Evolutionary conservation across 2,113 vertebrate genomes (phyloP).

Genomic region (Festucalex cinctus): DNA sequence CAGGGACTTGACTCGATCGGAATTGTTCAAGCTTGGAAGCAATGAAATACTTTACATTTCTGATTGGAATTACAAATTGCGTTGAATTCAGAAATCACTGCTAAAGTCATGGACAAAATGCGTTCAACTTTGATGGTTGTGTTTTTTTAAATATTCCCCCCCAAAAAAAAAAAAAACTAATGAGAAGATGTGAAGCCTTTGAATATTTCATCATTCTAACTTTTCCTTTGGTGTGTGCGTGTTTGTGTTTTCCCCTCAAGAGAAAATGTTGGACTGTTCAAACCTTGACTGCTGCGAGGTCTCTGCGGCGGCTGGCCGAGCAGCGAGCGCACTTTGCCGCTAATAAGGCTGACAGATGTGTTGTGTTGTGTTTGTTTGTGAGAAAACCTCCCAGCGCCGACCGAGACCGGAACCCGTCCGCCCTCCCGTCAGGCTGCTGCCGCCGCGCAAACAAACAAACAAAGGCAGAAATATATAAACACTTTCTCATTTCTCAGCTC

Average conservation of each 20-base stretch:
- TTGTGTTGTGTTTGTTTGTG: too few relatives aligned
- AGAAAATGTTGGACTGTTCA: slow-evolving; percentile 23
- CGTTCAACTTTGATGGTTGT: background rate
- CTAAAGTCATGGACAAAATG: background rate
- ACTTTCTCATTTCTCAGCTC: slow-evolving; percentile 1
- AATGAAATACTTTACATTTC: too few relatives aligned
- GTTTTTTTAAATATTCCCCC: background rate
- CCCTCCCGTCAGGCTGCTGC: slow-evolving; percentile 35
- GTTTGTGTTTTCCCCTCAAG: slow-evolving; percentile 6
- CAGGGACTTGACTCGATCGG: too few relatives aligned
- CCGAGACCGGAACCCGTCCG: slow-evolving; percentile 27
- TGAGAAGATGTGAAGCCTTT: too few relatives aligned
- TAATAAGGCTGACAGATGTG: slow-evolving; percentile 55
- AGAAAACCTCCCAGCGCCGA: slow-evolving; percentile 33
- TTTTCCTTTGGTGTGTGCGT: background rate
- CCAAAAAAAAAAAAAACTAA: too few relatives aligned
- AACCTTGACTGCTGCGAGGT: slow-evolving; percentile 28
- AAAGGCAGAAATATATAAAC: slow-evolving; percentile 7
- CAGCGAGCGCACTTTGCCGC: slow-evolving; percentile 13
- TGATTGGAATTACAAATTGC: background rate
- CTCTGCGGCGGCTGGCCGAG: slow-evolving; percentile 14
- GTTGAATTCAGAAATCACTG: background rate
- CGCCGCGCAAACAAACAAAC: slow-evolving; percentile 7
- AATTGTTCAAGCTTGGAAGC: too few relatives aligned
- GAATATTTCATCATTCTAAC: background rate